Conservation (phyloP, 37 sponge, comb jelly and placozoan species). For the Crambe crambe region DNA sequence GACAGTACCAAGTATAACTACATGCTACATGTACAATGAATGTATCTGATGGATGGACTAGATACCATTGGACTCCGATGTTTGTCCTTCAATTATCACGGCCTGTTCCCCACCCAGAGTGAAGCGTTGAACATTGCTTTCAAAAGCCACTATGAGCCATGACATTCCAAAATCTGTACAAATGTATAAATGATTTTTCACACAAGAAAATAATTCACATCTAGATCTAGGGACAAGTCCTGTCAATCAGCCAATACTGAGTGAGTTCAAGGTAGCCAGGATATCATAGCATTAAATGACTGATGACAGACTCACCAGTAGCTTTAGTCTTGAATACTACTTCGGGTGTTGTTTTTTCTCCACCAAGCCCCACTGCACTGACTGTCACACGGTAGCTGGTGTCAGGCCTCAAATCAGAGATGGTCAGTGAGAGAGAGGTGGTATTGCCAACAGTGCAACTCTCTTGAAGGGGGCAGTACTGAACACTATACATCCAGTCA, state of each 20-base stretch:
- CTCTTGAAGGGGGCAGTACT: not conserved
- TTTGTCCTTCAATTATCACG: not conserved
- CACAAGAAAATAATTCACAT: too few relatives aligned
- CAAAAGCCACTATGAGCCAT: not conserved
- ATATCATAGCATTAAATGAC: too few relatives aligned
- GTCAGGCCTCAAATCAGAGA: constrained; percentile 3
- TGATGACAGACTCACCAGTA: constrained; percentile 12
- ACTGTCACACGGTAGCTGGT: constrained; percentile 24
- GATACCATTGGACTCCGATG: too few relatives aligned
- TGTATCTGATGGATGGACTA: too few relatives aligned
- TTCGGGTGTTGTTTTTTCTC: not conserved
- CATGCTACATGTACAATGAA: too few relatives aligned
- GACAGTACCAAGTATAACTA: too few relatives aligned
- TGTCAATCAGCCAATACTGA: too few relatives aligned
- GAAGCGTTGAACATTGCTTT: not conserved
- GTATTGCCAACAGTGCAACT: not conserved
- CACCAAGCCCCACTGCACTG: constrained; percentile 34
- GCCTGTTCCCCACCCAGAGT: not conserved
- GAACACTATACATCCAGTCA: constrained; percentile 25
- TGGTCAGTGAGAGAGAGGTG: not conserved
- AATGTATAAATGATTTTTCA: too few relatives aligned
- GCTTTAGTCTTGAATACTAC: constrained; percentile 21
- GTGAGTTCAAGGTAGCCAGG: too few relatives aligned
- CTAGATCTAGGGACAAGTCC: too few relatives aligned
- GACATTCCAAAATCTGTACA: not conserved